phyloP scores from a whole-genome alignment of 1,140 invertebrate species.

The Lerema accius region DNA sequence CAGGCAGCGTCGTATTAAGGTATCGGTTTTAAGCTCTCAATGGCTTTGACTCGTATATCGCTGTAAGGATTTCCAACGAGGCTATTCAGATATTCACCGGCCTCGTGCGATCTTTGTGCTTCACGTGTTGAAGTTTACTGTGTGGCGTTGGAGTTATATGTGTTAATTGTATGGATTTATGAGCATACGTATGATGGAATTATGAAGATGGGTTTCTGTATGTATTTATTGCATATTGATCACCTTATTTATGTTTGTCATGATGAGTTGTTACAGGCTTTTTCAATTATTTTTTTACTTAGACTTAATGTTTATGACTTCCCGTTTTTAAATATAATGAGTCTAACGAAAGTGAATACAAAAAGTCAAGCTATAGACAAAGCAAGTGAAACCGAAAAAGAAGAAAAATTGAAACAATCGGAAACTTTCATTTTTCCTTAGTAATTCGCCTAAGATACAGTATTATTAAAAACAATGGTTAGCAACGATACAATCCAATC shows the following conservation, averaged over 20 bases:
- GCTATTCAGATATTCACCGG: slow-evolving; percentile 9
- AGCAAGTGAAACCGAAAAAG: background rate
- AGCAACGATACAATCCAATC: background rate
- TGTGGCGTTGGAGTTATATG: too few species aligned
- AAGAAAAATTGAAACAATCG: background rate
- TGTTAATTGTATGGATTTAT: background rate
- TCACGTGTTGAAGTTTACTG: slow-evolving; percentile 6
- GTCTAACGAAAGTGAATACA: too few species aligned
- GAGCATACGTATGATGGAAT: too few species aligned
- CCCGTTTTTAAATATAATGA: too few species aligned
- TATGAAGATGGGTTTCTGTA: too few species aligned
- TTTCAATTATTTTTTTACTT: too few species aligned
- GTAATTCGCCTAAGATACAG: background rate
- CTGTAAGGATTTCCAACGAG: background rate
- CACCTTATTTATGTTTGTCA: too few species aligned
- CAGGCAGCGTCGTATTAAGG: slow-evolving; percentile 39
- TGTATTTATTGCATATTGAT: too few species aligned
- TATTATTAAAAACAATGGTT: background rate
- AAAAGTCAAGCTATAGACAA: too few species aligned
- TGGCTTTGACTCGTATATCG: background rate
- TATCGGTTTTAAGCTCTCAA: slow-evolving; percentile 17
- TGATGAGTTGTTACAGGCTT: too few species aligned
- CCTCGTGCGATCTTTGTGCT: slow-evolving; percentile 1
- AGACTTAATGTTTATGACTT: too few species aligned
- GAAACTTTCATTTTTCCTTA: background rate